A percentile compares a stretch with the other conserved stretches of the same genome.
Evolutionary conservation across 2,888 invertebrate species (phyloP).

Genomic region (Cyclophora punctaria): DNA sequence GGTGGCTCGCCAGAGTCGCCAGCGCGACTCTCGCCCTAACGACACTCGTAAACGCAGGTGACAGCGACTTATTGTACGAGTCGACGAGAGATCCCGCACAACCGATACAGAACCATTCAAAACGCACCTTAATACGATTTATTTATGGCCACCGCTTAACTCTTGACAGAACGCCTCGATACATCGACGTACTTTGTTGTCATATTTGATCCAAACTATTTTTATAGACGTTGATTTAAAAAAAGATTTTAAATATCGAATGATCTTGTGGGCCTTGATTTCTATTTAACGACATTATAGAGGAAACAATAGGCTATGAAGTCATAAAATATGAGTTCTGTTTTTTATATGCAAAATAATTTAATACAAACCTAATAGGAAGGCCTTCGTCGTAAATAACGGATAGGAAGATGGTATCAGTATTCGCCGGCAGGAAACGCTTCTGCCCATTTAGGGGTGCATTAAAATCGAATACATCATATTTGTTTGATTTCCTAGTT

Average conservation of each 20-base stretch:
- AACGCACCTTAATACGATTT: constrained; percentile 61
- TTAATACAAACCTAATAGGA: constrained; percentile 27
- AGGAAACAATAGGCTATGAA: background rate
- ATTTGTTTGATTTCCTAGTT: constrained; percentile 77
- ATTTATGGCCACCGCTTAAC: constrained; percentile 62
- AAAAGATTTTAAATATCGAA: too few relatives aligned
- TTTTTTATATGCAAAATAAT: constrained; percentile 42
- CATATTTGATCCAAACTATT: background rate
- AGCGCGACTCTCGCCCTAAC: constrained; percentile 40
- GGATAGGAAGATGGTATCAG: constrained; percentile 65
- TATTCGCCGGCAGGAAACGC: constrained; percentile 64
- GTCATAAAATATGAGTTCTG: constrained; percentile 19
- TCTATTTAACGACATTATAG: too few relatives aligned
- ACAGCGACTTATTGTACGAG: constrained; percentile 56
- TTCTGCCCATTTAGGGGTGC: constrained; percentile 74
- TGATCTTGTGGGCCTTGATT: too few relatives aligned
- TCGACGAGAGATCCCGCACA: constrained; percentile 48
- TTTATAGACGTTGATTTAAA: too few relatives aligned
- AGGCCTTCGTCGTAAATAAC: constrained; percentile 61
- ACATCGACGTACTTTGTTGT: constrained; percentile 40
- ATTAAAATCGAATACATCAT: constrained; percentile 77
- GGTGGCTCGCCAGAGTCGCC: constrained; percentile 44
- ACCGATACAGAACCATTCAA: constrained; percentile 53
- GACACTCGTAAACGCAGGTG: constrained; percentile 53
- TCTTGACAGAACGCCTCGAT: constrained; percentile 38